Evolutionary conservation across 2,797 vertebrate genomes (phyloP).

Genomic region (Urophycis tenuis): DNA sequence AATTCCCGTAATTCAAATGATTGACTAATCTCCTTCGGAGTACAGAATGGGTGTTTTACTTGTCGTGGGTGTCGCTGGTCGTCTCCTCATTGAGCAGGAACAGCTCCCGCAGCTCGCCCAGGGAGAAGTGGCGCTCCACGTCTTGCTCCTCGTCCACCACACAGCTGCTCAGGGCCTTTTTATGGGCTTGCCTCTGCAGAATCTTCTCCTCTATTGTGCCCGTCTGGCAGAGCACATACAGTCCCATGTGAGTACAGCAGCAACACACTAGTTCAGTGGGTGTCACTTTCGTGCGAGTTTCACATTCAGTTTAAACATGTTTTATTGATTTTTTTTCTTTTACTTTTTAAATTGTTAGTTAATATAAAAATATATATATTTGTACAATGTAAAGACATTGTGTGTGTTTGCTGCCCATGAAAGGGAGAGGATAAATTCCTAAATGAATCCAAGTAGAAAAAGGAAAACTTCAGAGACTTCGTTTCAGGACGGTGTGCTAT

Average conservation of each 20-base stretch:
- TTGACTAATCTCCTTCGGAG: background rate
- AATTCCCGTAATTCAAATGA: too few species aligned
- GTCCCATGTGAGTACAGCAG: background rate
- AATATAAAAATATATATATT: too few species aligned
- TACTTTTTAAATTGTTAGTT: too few species aligned
- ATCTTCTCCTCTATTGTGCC: conserved; percentile 99
- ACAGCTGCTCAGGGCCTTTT: conserved; percentile 96
- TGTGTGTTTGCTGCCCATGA: too few species aligned
- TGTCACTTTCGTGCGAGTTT: too few species aligned
- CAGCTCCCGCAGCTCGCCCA: conserved; percentile 87
- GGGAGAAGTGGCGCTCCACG: conserved; percentile 92
- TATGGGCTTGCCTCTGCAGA: conserved; percentile 93
- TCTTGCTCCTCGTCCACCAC: conserved; percentile 95
- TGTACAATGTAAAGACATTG: too few species aligned
- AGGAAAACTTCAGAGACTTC: background rate
- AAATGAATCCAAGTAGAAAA: too few species aligned
- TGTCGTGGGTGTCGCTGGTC: conserved; percentile 89
- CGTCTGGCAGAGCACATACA: conserved; percentile 67
- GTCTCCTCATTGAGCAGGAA: conserved; percentile 82
- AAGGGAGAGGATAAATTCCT: too few species aligned
- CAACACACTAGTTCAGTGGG: background rate
- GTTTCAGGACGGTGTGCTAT: background rate
- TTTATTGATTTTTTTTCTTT: background rate
- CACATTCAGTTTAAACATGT: background rate
- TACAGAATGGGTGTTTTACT: conserved; percentile 58